Conservation (phyloP, 1,140 invertebrate genomes). For the Drosophila paulistorum region DNA sequence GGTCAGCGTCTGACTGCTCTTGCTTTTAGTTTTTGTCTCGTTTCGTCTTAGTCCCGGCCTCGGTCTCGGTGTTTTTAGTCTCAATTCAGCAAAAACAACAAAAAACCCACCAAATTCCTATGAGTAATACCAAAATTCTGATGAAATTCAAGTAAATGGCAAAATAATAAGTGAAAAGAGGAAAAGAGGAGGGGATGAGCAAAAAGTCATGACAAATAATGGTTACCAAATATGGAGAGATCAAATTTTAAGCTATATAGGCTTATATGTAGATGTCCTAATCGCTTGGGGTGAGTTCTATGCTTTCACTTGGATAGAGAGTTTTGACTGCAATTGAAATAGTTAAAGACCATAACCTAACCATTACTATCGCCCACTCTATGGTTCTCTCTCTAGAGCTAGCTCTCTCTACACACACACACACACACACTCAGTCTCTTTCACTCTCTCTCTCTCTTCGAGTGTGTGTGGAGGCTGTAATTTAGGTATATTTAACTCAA, state of each 20-base stretch:
- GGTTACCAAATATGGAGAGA: neutral
- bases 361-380: too few relatives aligned
- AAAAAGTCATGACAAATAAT: conserved; percentile 47
- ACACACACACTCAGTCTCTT: conserved; percentile 1
- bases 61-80: conserved; percentile 26
- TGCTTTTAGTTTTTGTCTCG: too few relatives aligned
- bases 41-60: conserved; percentile 20
- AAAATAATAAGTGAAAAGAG: conserved; percentile 16
- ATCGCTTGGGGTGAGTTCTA: neutral
- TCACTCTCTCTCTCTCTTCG: conserved; percentile 10
- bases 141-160: conserved; percentile 67
- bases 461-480: conserved; percentile 24
- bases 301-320: neutral
- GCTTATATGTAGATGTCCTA: neutral
- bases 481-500: conserved; percentile 35
- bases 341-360: too few relatives aligned
- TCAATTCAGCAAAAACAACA: conserved; percentile 11
- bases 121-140: conserved; percentile 75
- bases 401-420: neutral
- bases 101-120: conserved; percentile 64
- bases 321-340: neutral
- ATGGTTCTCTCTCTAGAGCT: neutral
- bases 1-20: conserved; percentile 24
- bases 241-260: neutral
- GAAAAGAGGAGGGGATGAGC: conserved; percentile 6